These are phyloP conservation scores for Drosophila pseudotakahashii DNA, from an alignment of 2,888 invertebrate genomes.

Conservation along the genomic window DNA sequence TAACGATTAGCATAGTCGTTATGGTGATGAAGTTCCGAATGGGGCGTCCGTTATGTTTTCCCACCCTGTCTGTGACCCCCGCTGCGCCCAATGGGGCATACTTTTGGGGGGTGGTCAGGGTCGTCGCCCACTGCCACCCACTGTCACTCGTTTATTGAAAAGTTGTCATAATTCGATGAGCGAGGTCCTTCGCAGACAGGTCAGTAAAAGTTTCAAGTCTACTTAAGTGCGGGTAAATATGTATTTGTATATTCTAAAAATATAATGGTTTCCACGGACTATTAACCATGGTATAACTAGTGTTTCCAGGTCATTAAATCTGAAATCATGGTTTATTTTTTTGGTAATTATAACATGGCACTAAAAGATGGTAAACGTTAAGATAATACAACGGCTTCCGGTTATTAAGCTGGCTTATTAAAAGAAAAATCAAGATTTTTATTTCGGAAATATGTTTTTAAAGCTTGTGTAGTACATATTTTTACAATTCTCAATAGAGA, in stretches of 20 bases:
- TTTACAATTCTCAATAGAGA: not conserved
- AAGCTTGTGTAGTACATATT: not conserved
- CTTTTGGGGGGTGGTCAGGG: constrained; percentile 17
- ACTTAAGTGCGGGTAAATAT: not conserved
- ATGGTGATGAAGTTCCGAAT: constrained; percentile 32
- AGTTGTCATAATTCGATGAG: constrained; percentile 13
- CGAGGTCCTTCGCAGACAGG: not conserved
- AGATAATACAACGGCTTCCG: too few relatives aligned
- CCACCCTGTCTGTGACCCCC: not conserved
- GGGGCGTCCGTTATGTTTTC: constrained; percentile 20
- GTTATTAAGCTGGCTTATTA: too few relatives aligned
- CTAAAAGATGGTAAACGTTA: too few relatives aligned
- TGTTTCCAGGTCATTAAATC: constrained; percentile 1
- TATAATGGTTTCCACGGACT: not conserved
- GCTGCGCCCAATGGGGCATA: constrained; percentile 21
- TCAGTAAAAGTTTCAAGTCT: not conserved
- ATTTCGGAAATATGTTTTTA: not conserved
- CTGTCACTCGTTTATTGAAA: constrained; percentile 8
- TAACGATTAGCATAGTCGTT: constrained; percentile 51
- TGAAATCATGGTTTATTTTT: too few relatives aligned
- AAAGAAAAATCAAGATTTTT: too few relatives aligned
- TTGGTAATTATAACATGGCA: too few relatives aligned
- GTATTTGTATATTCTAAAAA: too few relatives aligned
- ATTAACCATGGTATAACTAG: not conserved
- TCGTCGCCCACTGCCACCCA: constrained; percentile 1